Percentiles rank a stretch among this genome's conserved stretches.
phyloP scores from a whole-genome alignment of 2,113 vertebrate species.

The Orthonyx spaldingii region DNA sequence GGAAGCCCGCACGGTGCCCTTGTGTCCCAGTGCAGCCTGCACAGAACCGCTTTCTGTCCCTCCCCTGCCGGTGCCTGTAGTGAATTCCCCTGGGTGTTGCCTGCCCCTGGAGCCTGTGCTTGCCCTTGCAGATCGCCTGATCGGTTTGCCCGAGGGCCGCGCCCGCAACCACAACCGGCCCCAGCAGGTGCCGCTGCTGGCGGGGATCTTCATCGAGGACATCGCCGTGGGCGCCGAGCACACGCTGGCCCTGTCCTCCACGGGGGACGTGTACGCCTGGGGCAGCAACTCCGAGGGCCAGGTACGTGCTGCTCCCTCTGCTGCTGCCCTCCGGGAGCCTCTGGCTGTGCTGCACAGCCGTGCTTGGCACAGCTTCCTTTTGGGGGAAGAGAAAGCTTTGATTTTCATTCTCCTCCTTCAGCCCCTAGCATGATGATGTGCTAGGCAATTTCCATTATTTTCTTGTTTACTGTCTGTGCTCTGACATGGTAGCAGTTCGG shows the following conservation, averaged over 20 bases:
- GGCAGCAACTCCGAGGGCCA: slow-evolving; percentile 86
- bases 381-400: neutral
- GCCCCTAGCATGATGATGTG: rapidly evolving
- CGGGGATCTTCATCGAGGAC: slow-evolving; percentile 78
- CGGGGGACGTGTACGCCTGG: slow-evolving; percentile 82
- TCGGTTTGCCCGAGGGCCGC: slow-evolving; percentile 81
- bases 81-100: neutral
- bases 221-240: slow-evolving; percentile 83
- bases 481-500: neutral
- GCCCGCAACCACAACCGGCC: slow-evolving; percentile 85
- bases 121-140: slow-evolving; percentile 76
- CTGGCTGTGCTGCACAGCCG: no score
- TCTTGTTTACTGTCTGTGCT: neutral
- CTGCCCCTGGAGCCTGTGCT: neutral
- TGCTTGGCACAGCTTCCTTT: neutral
- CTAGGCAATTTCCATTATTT: neutral
- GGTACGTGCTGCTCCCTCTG: slow-evolving; percentile 27
- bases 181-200: slow-evolving; percentile 76
- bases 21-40: no score
- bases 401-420: neutral
- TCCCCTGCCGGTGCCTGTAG: neutral
- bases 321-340: neutral
- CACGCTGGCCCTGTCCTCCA: slow-evolving; percentile 75
- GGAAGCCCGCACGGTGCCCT: no score
- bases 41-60: neutral